phyloP scores from a whole-genome alignment of 2,888 invertebrate species.

The Chydorus sphaericus region DNA sequence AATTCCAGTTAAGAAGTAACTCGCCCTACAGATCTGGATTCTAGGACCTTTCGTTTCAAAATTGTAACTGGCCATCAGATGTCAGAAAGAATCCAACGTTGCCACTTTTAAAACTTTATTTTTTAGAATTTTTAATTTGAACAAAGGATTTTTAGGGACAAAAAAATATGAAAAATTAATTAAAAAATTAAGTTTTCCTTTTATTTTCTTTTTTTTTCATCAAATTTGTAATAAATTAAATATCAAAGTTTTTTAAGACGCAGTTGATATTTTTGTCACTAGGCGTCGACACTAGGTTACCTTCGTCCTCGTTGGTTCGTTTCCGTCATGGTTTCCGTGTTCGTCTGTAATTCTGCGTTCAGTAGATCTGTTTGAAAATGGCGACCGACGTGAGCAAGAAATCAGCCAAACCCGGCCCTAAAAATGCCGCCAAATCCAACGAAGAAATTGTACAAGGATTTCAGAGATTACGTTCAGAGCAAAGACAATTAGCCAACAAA shows the following conservation, averaged over 20 bases:
- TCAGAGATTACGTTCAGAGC: slow-evolving; percentile 72
- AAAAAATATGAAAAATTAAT: too few species aligned
- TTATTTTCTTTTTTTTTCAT: too few species aligned
- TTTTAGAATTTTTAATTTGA: too few species aligned
- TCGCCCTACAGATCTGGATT: too few species aligned
- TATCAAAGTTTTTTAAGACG: background rate
- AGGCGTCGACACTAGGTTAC: background rate
- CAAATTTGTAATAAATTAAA: background rate
- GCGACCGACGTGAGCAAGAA: background rate
- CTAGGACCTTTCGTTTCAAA: too few species aligned
- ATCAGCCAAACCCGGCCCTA: background rate
- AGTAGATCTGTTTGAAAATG: background rate
- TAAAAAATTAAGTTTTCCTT: too few species aligned
- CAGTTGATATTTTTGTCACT: background rate
- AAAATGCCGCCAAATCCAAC: slow-evolving; percentile 28
- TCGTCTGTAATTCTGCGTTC: background rate
- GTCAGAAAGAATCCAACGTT: too few species aligned
- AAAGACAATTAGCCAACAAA: slow-evolving; percentile 70
- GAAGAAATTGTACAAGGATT: slow-evolving; percentile 79
- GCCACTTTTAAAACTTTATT: too few species aligned
- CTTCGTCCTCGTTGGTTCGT: background rate
- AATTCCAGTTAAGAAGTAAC: too few species aligned
- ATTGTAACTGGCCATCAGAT: too few species aligned
- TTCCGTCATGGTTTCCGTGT: background rate
- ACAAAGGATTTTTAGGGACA: too few species aligned